These are phyloP conservation scores for Erannis defoliaria DNA, from an alignment of 2,888 invertebrate genomes.

Conservation along the genomic window DNA sequence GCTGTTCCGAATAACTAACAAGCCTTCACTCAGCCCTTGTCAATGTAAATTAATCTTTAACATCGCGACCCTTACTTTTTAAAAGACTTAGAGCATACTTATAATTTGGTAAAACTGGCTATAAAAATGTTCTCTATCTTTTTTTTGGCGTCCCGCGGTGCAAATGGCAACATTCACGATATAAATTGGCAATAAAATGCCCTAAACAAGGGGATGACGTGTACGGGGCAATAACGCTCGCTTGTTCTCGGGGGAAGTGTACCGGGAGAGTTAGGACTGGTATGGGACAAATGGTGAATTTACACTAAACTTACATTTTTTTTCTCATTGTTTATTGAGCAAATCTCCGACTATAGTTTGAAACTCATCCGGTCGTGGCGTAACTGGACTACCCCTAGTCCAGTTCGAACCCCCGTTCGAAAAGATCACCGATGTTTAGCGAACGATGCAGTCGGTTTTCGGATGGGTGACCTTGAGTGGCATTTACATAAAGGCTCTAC, in stretches of 20 bases:
- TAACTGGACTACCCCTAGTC: too few species aligned
- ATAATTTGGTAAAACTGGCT: neutral
- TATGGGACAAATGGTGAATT: neutral
- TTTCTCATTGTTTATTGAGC: neutral
- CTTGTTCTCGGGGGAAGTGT: constrained; percentile 8
- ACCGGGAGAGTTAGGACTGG: neutral
- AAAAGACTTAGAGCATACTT: neutral
- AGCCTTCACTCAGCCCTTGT: constrained; percentile 1
- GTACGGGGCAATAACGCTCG: constrained; percentile 33
- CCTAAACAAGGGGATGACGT: constrained; percentile 37
- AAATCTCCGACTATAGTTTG: too few species aligned
- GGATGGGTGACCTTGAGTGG: too few species aligned
- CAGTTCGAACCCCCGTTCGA: too few species aligned
- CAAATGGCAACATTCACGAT: constrained; percentile 31
- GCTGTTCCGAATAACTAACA: neutral
- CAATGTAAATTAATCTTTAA: constrained; percentile 5
- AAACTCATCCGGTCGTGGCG: too few species aligned
- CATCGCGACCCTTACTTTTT: neutral
- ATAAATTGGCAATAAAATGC: constrained; percentile 40
- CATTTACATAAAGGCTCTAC: too few species aligned
- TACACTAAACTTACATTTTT: neutral
- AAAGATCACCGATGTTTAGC: too few species aligned
- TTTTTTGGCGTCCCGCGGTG: constrained; percentile 23
- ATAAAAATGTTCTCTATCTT: constrained; percentile 11
- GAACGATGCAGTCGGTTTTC: too few species aligned